A percentile compares a stretch with the other conserved stretches of the same genome.
Conservation (phyloP, 2,888 invertebrate genomes). For the Pollenia amentaria region DNA sequence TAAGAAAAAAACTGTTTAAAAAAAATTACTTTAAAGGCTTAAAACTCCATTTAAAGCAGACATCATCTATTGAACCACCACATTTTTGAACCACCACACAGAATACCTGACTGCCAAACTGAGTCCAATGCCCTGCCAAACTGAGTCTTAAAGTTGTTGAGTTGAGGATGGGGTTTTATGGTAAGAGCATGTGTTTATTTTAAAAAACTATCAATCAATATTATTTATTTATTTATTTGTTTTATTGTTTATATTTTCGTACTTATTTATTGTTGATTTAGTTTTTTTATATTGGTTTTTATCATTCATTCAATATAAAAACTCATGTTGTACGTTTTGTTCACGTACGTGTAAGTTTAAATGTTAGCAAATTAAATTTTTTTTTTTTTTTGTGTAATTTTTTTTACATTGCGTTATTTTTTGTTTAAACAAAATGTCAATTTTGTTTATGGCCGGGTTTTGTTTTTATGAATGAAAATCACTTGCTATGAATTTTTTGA, state of each 20-base stretch:
- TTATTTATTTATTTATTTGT: constrained; percentile 50
- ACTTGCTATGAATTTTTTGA: constrained; percentile 67
- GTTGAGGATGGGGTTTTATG: constrained; percentile 46
- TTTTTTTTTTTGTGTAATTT: not conserved
- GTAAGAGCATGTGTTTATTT: constrained; percentile 65
- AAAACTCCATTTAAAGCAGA: constrained; percentile 1
- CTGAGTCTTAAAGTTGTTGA: not conserved
- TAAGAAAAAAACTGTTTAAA: not conserved
- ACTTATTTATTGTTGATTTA: constrained; percentile 14
- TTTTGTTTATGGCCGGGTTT: constrained; percentile 37
- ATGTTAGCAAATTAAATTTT: constrained; percentile 51
- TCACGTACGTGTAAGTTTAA: constrained; percentile 60
- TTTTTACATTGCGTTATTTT: constrained; percentile 5
- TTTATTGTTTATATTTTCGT: constrained; percentile 24
- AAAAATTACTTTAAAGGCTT: constrained; percentile 41
- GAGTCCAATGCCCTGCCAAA: constrained; percentile 11
- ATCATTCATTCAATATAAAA: constrained; percentile 28
- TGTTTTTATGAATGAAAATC: constrained; percentile 70
- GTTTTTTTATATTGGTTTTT: not conserved
- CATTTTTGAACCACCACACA: not conserved
- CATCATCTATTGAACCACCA: constrained; percentile 39
- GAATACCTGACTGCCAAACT: not conserved
- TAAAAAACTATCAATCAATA: constrained; percentile 72
- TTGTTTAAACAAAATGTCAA: constrained; percentile 48
- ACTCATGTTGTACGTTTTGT: constrained; percentile 55